A percentile compares a stretch with the other conserved stretches of the same genome.
Evolutionary conservation across 2,797 vertebrate genomes (phyloP).

Genomic region (Tapera naevia): DNA sequence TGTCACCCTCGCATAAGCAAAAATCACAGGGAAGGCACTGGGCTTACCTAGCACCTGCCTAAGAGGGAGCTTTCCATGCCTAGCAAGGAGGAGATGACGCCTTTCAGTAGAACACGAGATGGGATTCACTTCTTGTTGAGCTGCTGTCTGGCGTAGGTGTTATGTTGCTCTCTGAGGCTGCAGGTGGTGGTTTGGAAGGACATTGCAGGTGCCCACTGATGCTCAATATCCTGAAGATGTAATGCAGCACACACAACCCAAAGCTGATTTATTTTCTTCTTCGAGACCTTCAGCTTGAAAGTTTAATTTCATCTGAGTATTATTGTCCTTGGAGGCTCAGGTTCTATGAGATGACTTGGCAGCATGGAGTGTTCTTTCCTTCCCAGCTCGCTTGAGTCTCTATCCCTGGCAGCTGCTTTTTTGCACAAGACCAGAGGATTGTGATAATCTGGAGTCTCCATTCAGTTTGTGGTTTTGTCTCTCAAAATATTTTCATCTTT

Average conservation of each 20-base stretch:
- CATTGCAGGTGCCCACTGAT: fast-evolving
- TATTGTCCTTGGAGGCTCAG: neutral
- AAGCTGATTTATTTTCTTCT: neutral
- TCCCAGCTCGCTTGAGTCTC: neutral
- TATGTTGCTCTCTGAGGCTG: neutral
- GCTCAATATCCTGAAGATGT: too few species aligned
- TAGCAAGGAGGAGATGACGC: neutral
- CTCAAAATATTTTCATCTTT: neutral
- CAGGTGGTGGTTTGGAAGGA: neutral
- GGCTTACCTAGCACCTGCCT: neutral
- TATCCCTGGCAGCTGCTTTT: neutral
- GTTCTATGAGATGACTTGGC: neutral
- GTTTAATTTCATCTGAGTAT: fast-evolving
- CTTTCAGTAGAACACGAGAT: neutral
- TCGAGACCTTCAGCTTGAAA: neutral
- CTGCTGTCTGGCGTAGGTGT: neutral
- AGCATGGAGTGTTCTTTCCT: neutral
- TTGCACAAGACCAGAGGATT: neutral
- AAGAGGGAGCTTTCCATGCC: neutral
- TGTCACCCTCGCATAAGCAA: neutral
- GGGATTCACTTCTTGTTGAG: neutral
- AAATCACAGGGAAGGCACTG: neutral
- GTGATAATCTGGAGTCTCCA: neutral
- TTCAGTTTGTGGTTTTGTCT: neutral
- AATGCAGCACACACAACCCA: neutral